Conservation (phyloP, 30 jellyfish, hydroid and myxozoan genomes). For the Aurelia sp. region DNA sequence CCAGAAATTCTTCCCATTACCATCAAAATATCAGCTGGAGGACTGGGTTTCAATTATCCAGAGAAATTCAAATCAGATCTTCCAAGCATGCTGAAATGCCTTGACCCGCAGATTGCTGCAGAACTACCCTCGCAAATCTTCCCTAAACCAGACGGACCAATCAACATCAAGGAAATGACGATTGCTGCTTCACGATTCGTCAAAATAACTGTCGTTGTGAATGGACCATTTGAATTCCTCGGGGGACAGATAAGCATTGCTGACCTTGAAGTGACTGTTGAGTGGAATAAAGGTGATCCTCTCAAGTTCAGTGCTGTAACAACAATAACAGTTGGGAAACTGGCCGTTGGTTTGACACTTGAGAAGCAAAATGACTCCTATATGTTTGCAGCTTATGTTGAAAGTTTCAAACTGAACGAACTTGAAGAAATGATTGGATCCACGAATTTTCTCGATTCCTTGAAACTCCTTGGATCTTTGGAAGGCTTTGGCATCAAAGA, state of each 20-base stretch:
- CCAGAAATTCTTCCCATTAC: slow-evolving; percentile 67
- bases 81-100: slow-evolving; percentile 70
- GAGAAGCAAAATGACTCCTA: slow-evolving; percentile 30
- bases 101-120: slow-evolving; percentile 66
- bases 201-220: slow-evolving; percentile 32
- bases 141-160: slow-evolving; percentile 59
- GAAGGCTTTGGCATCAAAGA: slow-evolving; percentile 55
- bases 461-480: slow-evolving; percentile 36
- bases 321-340: slow-evolving; percentile 45
- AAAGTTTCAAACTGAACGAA: slow-evolving; percentile 20
- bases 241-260: slow-evolving; percentile 58
- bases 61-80: slow-evolving; percentile 68
- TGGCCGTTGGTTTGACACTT: slow-evolving; percentile 50
- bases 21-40: slow-evolving; percentile 39
- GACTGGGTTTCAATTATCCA: slow-evolving; percentile 56
- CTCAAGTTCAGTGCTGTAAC: slow-evolving; percentile 45
- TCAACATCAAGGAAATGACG: slow-evolving; percentile 65
- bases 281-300: slow-evolving; percentile 37
- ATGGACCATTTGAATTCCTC: slow-evolving; percentile 67
- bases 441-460: neutral
- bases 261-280: slow-evolving; percentile 53
- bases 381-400: slow-evolving; percentile 18
- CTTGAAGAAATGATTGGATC: slow-evolving; percentile 34
- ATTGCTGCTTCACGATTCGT: slow-evolving; percentile 27
- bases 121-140: slow-evolving; percentile 68